Conservation (phyloP, 2,113 vertebrate genomes). For the Gopherus evgoodei region DNA sequence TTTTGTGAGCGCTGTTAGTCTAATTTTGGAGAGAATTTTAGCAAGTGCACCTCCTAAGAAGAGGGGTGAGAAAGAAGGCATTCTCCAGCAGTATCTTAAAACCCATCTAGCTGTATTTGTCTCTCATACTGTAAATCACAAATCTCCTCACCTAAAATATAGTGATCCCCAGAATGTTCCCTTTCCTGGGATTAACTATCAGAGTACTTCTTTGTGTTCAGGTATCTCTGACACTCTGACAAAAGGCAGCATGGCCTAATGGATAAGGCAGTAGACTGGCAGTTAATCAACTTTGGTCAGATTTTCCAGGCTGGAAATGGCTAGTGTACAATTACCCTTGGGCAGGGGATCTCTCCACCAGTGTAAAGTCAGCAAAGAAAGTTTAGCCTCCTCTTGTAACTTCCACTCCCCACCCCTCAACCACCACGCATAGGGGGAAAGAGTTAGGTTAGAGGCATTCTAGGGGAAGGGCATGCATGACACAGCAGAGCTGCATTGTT, state of each 20-base stretch:
- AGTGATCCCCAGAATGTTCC: neutral
- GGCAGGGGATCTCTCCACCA: neutral
- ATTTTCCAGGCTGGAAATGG: constrained; percentile 6
- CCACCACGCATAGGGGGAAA: neutral
- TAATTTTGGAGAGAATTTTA: neutral
- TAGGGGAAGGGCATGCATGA: neutral
- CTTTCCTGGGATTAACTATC: neutral
- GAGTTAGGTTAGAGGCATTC: neutral
- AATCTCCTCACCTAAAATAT: neutral
- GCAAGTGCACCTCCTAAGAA: neutral
- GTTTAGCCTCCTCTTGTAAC: neutral
- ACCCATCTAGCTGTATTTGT: neutral
- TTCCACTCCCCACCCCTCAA: neutral
- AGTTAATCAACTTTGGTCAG: neutral
- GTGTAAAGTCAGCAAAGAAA: neutral
- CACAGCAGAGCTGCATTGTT: neutral
- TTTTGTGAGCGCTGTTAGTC: neutral
- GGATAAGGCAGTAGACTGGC: neutral
- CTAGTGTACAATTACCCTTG: neutral
- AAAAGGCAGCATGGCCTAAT: neutral
- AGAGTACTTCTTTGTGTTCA: neutral
- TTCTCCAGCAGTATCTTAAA: neutral
- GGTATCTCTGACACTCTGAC: neutral
- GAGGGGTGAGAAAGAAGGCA: neutral
- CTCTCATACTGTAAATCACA: neutral